Base-by-base conservation (phyloP, 2,797 vertebrate species). In the Hipposideros larvatus region DNA sequence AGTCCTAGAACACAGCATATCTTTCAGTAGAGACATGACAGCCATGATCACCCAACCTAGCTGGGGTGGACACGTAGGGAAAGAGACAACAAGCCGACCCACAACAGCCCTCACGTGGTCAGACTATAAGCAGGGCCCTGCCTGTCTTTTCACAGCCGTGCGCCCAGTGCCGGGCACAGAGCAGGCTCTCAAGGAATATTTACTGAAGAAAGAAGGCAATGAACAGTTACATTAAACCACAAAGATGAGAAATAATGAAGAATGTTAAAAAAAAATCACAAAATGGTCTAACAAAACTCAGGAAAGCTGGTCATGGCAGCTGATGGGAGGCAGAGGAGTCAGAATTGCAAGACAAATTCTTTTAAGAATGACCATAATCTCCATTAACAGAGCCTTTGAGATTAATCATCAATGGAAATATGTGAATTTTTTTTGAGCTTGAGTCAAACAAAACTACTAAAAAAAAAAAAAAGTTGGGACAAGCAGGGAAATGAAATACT, bases 361-460 rank as follows among this genome's bases (percentile, higher is more conserved):
- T 87, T 86, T 43, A 55, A 51, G 28, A 89, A 74, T 19, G 43
- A 53, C 57, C 31, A 13, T 11, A 31, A 48, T 85, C 73, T 65
- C 88, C 61, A 71, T 18, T 26, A 46, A 79, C 79, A 93, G 79
- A 75, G 15, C 65, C 4, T 2, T 0, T 24, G 61, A 68, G 55
- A 82, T 70, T 53, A 26, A 89, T 13, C 48, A 31, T 57, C 43
- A 55, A 51, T 57, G n/a, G 90, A 79, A 95, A 83, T 3, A 2
- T 13, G 46, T 22, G 26, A 61, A 55, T 75, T 84, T 79, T 14
- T 63, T 11, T 24, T 51, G 11, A 89, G 16, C 26, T 37, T 51
- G 26, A 95, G 80, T 91, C 53, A 73, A 90, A 80, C 41, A 82
- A 95, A 87, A 74, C 28, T 41, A 0, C 57, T 55, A 34, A 34